These are phyloP conservation scores for Pristiophorus japonicus DNA, from an alignment of 2,113 vertebrate species.

Conservation along the genomic window DNA sequence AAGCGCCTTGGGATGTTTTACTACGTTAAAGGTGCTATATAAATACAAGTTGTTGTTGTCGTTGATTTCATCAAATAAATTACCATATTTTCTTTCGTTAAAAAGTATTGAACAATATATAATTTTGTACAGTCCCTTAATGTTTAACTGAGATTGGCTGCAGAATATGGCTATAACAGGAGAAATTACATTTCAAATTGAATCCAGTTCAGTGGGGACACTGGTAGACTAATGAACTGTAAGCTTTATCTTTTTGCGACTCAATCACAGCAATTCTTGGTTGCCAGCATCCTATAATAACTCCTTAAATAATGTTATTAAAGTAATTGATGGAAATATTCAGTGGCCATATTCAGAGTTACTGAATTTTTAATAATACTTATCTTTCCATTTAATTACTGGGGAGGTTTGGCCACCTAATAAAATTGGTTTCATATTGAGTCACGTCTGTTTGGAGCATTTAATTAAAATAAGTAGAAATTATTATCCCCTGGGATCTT, in stretches of 20 bases:
- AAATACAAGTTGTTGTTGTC: no score
- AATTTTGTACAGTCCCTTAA: not conserved
- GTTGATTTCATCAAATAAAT: not conserved
- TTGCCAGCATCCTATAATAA: not conserved
- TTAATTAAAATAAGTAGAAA: not conserved
- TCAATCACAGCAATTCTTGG: not conserved
- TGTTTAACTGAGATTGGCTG: not conserved
- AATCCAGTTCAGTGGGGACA: not conserved
- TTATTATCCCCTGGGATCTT: not conserved
- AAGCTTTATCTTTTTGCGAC: not conserved
- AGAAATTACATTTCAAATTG: not conserved
- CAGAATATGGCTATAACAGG: not conserved
- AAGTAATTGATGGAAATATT: not conserved
- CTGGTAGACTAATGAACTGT: not conserved
- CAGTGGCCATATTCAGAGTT: not conserved
- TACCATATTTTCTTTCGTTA: not conserved
- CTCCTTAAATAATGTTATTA: not conserved
- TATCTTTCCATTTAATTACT: not conserved
- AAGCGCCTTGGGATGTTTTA: no score
- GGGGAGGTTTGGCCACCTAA: not conserved
- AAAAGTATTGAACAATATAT: not conserved
- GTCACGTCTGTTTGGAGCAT: not conserved
- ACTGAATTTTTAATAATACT: not conserved
- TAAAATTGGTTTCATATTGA: not conserved
- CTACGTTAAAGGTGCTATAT: no score